These are phyloP conservation scores for Metridium senile DNA, from an alignment of 92 coral and sea anemone species.

Conservation along the genomic window DNA sequence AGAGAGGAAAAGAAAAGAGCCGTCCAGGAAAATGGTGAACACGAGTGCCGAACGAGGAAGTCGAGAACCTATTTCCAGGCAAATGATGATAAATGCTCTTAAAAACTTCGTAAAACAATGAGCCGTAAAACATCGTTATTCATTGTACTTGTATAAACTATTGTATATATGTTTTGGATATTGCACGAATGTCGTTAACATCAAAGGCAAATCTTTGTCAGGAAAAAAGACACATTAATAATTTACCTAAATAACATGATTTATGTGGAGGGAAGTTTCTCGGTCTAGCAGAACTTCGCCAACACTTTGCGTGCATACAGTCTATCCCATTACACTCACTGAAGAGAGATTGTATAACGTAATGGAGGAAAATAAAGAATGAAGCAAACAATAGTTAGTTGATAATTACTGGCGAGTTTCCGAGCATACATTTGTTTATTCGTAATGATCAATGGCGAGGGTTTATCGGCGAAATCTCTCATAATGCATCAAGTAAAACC, in stretches of 20 bases:
- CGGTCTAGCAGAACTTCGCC: not conserved
- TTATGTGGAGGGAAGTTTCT: not conserved
- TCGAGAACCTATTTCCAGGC: constrained; percentile 7
- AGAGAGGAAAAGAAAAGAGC: not conserved
- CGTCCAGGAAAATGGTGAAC: not conserved
- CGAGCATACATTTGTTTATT: not conserved
- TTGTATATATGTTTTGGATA: not conserved
- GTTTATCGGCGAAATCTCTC: constrained; percentile 32
- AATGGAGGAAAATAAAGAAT: not conserved
- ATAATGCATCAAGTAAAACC: constrained; percentile 19
- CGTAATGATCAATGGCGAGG: constrained; percentile 22
- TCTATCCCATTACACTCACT: not conserved
- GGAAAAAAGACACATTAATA: constrained; percentile 6
- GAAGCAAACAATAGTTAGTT: constrained; percentile 4
- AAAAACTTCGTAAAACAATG: not conserved
- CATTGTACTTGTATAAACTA: constrained; percentile 1
- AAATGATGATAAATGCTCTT: constrained; percentile 3
- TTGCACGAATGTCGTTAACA: constrained; percentile 13
- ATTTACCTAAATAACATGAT: constrained; percentile 5
- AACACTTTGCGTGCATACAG: not conserved
- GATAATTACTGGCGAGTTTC: constrained; percentile 25
- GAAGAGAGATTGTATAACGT: not conserved
- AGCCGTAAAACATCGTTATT: constrained; percentile 6
- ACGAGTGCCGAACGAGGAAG: not conserved
- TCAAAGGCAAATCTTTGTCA: constrained; percentile 3